Evolutionary conservation across 1,140 invertebrate genomes (phyloP), one percentile per base, ranked within the genome.

Genomic region (Glomeris maerens): DNA sequence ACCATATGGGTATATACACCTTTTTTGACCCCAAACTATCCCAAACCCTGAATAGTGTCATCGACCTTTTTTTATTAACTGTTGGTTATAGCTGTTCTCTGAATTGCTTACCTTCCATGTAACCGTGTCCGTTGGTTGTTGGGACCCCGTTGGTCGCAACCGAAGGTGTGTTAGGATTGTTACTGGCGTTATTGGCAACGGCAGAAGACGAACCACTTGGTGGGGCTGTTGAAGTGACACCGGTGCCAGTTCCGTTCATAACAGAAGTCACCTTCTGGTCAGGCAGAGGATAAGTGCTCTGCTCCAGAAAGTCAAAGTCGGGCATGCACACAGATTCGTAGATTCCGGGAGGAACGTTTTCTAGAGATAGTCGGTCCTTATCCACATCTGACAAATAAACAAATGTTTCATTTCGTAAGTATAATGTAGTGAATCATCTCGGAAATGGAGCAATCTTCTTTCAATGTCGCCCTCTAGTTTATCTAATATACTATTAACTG

Each of bases 261-360:
- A 56, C 44, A 4, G 57, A 23, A 5, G 53, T 47, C 26, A 50
- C 56, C 29, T 60, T 60, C 20, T 54, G 50, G 10, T 54, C 49
- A 29, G 57, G 47, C 17, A 57, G 36, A 21, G 59, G 52, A 39
- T 59, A 58, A 1, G n/a, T n/a, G 36, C 71, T 72, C 27, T 57
- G 51, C 48, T 66, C 66, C 58, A 81, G 70, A 63, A 79, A 80
- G 59, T 79, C 78, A 57, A 84, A 71, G 64, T 87, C 83, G 53
- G 81, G 81, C 59, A 84, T 80, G 57, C 81, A 84, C 58, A 83
- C 77, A 53, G 78, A 76, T 59, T 84, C 81, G 71, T 83, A 85
- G 59, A 83, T 73, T 64, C 74, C 78, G 47, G 71, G 66, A 25
- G 70, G 68, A 61, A 76, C 74, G 60, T 79, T 79, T 62, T 79